Conservation (phyloP, 2,888 invertebrate species). For the Eilema griseolum region DNA sequence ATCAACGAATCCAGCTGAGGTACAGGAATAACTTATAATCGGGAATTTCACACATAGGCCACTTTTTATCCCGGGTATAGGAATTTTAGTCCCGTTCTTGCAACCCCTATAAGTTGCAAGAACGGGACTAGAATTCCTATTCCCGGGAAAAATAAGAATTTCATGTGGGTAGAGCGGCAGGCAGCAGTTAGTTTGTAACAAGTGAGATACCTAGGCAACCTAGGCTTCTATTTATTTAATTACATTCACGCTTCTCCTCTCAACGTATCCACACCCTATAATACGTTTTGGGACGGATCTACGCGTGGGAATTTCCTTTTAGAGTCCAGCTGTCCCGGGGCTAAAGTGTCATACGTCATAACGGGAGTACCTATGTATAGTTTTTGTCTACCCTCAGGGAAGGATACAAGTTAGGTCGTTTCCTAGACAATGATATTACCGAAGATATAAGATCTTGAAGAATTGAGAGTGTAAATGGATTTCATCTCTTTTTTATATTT, state of each 20-base stretch:
- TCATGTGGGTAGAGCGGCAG: too few species aligned
- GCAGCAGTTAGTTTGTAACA: too few species aligned
- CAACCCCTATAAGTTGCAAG: too few species aligned
- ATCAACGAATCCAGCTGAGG: too few species aligned
- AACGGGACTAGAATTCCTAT: too few species aligned
- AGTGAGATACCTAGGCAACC: too few species aligned
- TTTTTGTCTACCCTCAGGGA: constrained; percentile 35
- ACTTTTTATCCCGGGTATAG: too few species aligned
- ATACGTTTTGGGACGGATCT: constrained; percentile 59
- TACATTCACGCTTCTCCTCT: constrained; percentile 29
- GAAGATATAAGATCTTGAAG: constrained; percentile 23
- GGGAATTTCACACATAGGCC: too few species aligned
- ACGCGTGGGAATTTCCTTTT: constrained; percentile 68
- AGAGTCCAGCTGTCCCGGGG: constrained; percentile 55
- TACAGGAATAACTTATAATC: too few species aligned
- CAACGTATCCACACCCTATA: constrained; percentile 33
- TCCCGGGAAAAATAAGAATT: too few species aligned
- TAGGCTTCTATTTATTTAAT: not conserved
- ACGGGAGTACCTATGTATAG: constrained; percentile 32
- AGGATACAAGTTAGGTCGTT: constrained; percentile 27
- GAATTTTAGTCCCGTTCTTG: too few species aligned
- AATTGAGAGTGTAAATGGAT: not conserved
- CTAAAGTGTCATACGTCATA: constrained; percentile 46
- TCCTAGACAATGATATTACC: constrained; percentile 31
- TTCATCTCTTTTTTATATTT: not conserved